Evolutionary conservation across 1,140 invertebrate genomes (phyloP).

Genomic region (Drosophila pruinosa): DNA sequence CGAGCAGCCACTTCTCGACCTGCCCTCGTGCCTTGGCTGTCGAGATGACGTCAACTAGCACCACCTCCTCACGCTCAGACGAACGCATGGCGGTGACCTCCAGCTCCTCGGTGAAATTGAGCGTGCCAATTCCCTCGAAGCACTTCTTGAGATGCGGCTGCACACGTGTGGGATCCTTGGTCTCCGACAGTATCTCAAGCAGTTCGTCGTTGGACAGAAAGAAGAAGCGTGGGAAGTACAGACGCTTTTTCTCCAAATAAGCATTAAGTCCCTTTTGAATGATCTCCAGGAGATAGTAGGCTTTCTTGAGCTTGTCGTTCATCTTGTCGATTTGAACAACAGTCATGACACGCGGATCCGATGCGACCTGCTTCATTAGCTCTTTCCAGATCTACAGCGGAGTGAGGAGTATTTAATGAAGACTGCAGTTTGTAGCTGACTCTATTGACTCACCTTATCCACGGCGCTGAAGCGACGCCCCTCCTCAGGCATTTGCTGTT

Average conservation of each 20-base stretch:
- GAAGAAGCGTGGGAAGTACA: slow-evolving; percentile 98
- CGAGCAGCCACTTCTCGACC: slow-evolving; percentile 98
- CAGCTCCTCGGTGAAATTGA: slow-evolving; percentile 93
- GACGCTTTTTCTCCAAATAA: slow-evolving; percentile 97
- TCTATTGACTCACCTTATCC: slow-evolving; percentile 86
- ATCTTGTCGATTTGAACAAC: slow-evolving; percentile 97
- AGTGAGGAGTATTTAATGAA: too few relatives aligned
- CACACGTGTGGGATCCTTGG: slow-evolving; percentile 97
- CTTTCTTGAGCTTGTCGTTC: slow-evolving; percentile 94
- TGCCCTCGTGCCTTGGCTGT: slow-evolving; percentile 95
- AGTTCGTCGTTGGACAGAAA: slow-evolving; percentile 98
- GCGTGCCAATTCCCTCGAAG: slow-evolving; percentile 94
- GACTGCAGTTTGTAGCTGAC: not conserved
- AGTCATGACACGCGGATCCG: slow-evolving; percentile 91
- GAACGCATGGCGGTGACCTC: slow-evolving; percentile 96
- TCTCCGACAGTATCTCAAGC: slow-evolving; percentile 97
- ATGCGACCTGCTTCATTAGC: slow-evolving; percentile 93
- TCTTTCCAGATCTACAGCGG: slow-evolving; percentile 90
- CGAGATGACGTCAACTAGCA: slow-evolving; percentile 91
- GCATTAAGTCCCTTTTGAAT: slow-evolving; percentile 96
- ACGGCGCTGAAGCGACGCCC: slow-evolving; percentile 95
- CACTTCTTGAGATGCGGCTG: slow-evolving; percentile 99
- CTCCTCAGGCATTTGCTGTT: slow-evolving; percentile 95
- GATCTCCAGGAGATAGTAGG: slow-evolving; percentile 92
- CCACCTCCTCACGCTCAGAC: slow-evolving; percentile 92